Evolutionary conservation across 2,888 invertebrate species (phyloP), one percentile per base, ranked within the genome.

Genomic region (Lasius fuliginosus): DNA sequence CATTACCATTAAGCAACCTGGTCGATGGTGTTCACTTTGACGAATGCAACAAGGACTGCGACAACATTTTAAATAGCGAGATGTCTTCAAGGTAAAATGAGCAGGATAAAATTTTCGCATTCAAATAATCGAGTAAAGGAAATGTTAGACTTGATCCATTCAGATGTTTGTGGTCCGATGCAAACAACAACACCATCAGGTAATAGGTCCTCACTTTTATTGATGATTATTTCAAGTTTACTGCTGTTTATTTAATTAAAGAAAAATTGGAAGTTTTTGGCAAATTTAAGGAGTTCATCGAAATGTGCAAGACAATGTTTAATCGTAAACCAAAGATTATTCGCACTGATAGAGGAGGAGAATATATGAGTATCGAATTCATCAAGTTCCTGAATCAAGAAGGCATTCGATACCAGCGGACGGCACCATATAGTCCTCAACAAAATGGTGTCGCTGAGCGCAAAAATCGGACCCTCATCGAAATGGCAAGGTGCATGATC

Each of bases 271-370:
- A 90, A 86, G 68, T 62, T 89, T n/a, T 91, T 89, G 76, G 85
- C 92, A 86, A 88, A 77, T 85, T 83, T 65, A 56, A n/a, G 36
- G n/a, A 53, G 12, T 71, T 71, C 23, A 12, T 71, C 3, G 23
- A 33, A 3, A 11, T 53, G 53, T 36, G 49, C 33, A 71, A 71
- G 69, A 56, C 53, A 8, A 33, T 53, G 53, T 36, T 53, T 12
- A 36, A 53, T 40, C 74, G 56, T 12, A 89, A 91, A 76, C 85
- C 92, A 3, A 90, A 89, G 67, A 83, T 73, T 23, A 77, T 93
- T 12, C 84, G 92, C 46, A 89, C 90, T 11, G 93, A 93, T 85
- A 91, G 91, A 62, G 92, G 91, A 30, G 73, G 65, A 8, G 92
- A 93, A 81, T 92, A 90, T 33, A 46, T 15, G 15, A 68, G 15